phyloP scores from a whole-genome alignment of 2,113 vertebrate species.

The Eira barbara region DNA sequence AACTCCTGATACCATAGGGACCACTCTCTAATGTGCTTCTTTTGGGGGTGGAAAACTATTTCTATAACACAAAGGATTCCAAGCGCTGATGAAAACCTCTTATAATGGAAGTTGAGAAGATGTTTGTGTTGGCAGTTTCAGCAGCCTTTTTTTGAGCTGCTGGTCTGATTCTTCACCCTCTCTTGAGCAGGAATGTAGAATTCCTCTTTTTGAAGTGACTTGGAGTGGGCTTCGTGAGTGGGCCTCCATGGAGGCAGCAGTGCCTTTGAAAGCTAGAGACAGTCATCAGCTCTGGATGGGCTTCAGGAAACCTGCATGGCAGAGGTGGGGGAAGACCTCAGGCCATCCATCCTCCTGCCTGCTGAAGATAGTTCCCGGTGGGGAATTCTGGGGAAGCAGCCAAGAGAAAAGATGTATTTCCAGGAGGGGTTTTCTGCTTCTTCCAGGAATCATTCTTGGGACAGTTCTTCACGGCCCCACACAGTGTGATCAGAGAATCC shows the following conservation, averaged over 20 bases:
- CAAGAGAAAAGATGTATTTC: constrained; percentile 74
- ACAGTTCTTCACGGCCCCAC: constrained; percentile 67
- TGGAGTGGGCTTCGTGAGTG: constrained; percentile 28
- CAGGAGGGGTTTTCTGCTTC: constrained; percentile 65
- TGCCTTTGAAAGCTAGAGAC: constrained; percentile 45
- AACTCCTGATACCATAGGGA: constrained; percentile 18
- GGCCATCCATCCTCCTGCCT: constrained; percentile 66
- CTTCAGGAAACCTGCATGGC: constrained; percentile 54
- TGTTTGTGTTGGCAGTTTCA: constrained; percentile 72
- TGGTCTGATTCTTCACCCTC: constrained; percentile 36
- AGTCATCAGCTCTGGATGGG: constrained; percentile 37
- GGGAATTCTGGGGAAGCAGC: constrained; percentile 71
- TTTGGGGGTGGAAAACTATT: constrained; percentile 65
- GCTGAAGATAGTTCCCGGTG: constrained; percentile 47
- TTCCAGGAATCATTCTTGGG: constrained; percentile 74
- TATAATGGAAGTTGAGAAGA: constrained; percentile 67
- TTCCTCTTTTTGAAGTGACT: constrained; percentile 52
- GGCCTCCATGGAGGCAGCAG: not conserved
- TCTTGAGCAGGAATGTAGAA: constrained; percentile 44
- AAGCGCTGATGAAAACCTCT: constrained; percentile 62
- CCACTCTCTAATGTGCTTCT: constrained; percentile 55
- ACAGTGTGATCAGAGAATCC: constrained; percentile 71
- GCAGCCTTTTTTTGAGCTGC: constrained; percentile 38
- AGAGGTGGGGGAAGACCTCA: constrained; percentile 51
- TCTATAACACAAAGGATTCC: constrained; percentile 57